Base-by-base conservation (phyloP, 2,797 vertebrate genomes). In the Halcyon leucocephala region DNA sequence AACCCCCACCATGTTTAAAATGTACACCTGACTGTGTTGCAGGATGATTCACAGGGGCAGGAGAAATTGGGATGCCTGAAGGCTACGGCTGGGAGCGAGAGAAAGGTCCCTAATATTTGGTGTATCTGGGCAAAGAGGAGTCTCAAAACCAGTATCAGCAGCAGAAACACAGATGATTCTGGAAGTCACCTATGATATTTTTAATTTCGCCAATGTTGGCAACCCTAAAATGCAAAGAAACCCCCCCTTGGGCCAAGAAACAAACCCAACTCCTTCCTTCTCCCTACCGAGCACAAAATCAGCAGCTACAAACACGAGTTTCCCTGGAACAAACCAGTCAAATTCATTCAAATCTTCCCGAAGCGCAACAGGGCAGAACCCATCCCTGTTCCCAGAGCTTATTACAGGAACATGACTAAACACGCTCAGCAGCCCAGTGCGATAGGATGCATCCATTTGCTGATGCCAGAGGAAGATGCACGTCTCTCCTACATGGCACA, bases 391-490 rank as follows among this genome's bases (percentile, higher is more conserved):
- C 69, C 69, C 89, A 86, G 82, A 84, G 78, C 86, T 96, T 94
- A 93, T 94, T 94, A 95, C 82, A 83, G 74, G 6, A 95, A 95
- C 86, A 93, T 86, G 95, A 94, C 77, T 90, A 91, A 95, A 96
- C 90, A 91, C 6, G 79, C 89, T 85, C 76, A 86, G 71, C 69
- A 95, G 80, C 62, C 87, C 91, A 66, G 19, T 90, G 91, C 71
- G 86, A 97, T 90, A 92, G 80, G 93, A 92, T 84, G 84, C 82
- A 95, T 92, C 92, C 94, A 94, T 94, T 94, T 96, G 91, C 92
- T 95, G 61, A 86, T 90, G 97, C 95, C 92, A 95, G 86, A 88
- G 90, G 88, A 96, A 95, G 95, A 95, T 96, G 94, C 65, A 33
- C 60, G 93, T 93, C 94, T 95, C 89, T 89, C 41, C 90, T 86